Conservation (phyloP, 2,113 vertebrate species). For the Rhinolophus ferrumequinum region DNA sequence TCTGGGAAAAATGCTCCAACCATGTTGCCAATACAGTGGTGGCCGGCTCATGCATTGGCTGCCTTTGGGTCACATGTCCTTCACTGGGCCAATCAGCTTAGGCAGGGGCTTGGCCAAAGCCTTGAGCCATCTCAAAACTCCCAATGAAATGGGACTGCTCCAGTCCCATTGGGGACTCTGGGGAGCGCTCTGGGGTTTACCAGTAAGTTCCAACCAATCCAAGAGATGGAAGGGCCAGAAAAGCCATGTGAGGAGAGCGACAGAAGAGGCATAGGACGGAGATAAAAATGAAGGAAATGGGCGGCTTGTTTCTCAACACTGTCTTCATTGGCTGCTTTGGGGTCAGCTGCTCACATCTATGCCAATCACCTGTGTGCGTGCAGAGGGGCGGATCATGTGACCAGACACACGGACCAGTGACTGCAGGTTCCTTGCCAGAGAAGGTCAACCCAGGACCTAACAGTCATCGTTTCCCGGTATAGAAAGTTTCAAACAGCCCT, state of each 20-base stretch:
- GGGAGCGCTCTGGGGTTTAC: too few species aligned
- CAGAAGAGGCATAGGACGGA: not conserved
- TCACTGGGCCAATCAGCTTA: not conserved
- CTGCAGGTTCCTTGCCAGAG: accelerated
- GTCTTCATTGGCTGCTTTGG: not conserved
- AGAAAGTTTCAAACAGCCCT: not conserved
- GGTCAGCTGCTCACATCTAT: not conserved
- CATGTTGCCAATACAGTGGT: accelerated
- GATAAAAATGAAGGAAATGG: not conserved
- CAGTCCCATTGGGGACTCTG: too few species aligned
- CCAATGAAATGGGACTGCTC: not conserved
- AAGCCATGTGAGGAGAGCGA: not conserved
- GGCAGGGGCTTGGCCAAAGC: not conserved
- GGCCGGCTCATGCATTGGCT: not conserved
- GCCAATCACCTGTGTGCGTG: not conserved
- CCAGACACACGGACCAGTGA: not conserved
- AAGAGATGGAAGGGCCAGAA: not conserved
- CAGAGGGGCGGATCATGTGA: not conserved
- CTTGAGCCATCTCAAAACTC: too few species aligned
- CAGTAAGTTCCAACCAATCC: not conserved
- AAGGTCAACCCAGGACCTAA: accelerated
- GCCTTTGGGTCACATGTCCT: not conserved
- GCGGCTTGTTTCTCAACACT: not conserved
- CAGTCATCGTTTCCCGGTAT: accelerated
- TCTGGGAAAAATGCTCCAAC: not conserved